Conservation (phyloP, 2,888 invertebrate genomes). For the Drosophila ustulata region DNA sequence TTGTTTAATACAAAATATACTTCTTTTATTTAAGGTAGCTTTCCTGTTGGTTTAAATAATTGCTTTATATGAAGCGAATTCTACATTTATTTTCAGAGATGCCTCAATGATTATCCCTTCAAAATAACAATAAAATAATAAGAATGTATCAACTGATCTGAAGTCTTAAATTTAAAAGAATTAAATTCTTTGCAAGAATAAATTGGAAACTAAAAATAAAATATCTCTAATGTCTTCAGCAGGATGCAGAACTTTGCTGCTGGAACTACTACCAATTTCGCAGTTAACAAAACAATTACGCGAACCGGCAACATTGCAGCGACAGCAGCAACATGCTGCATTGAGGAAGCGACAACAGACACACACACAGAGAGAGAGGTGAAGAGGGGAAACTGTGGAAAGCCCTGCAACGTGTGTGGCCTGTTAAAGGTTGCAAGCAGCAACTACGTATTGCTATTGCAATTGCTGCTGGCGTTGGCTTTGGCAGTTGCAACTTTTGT, state of each 20-base stretch:
- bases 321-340: slow-evolving; percentile 22
- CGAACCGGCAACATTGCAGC: slow-evolving; percentile 15
- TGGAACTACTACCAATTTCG: slow-evolving; percentile 3
- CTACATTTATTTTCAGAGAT: no score
- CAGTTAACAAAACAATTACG: slow-evolving; percentile 54
- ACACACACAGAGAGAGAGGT: background rate
- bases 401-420: slow-evolving; percentile 66
- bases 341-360: no score
- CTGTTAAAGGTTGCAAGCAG: slow-evolving; percentile 36
- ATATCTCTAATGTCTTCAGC: background rate
- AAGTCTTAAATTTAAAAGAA: no score
- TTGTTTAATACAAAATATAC: no score
- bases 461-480: slow-evolving; percentile 55
- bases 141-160: no score
- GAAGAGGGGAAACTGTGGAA: slow-evolving; percentile 26
- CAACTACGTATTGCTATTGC: slow-evolving; percentile 33
- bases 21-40: no score
- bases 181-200: no score
- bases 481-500: slow-evolving; percentile 72
- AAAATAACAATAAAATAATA: no score
- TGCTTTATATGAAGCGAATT: no score
- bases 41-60: no score
- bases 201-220: no score
- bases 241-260: slow-evolving; percentile 4
- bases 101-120: no score